These are phyloP conservation scores for Anaspis maculata DNA, from an alignment of 2,888 invertebrate genomes.

Conservation along the genomic window DNA sequence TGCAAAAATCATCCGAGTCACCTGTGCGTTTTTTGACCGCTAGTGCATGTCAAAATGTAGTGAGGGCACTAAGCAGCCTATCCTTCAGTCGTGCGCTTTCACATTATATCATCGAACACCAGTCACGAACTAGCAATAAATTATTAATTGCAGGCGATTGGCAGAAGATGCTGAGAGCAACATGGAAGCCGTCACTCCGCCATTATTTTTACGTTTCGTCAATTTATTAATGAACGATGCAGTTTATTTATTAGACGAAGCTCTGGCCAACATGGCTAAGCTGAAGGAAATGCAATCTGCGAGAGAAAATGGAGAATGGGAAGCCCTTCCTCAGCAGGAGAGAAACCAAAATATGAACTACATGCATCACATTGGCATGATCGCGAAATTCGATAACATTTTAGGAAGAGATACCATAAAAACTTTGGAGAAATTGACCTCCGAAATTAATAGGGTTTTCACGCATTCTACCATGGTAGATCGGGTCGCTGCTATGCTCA, in stretches of 20 bases:
- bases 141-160: conserved; percentile 47
- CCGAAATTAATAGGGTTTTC: conserved; percentile 72
- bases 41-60: too few relatives aligned
- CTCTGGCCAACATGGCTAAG: conserved; percentile 80
- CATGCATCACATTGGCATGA: conserved; percentile 68
- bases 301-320: conserved; percentile 70
- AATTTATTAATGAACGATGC: conserved; percentile 97
- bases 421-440: conserved; percentile 69
- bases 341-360: conserved; percentile 65
- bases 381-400: conserved; percentile 88
- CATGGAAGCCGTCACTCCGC: conserved; percentile 86
- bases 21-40: too few relatives aligned
- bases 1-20: conserved; percentile 1
- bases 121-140: too few relatives aligned
- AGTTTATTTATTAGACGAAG: conserved; percentile 89
- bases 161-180: conserved; percentile 74
- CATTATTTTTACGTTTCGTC: conserved; percentile 87
- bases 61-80: too few relatives aligned
- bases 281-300: conserved; percentile 73
- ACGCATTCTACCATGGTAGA: conserved; percentile 88
- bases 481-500: conserved; percentile 89
- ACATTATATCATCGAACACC: too few relatives aligned
- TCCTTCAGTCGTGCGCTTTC: too few relatives aligned
- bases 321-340: conserved; percentile 58
- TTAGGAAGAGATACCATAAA: conserved; percentile 83